Evolutionary conservation across 2,113 vertebrate genomes (phyloP), one percentile per base, ranked within the genome.

Genomic region (Nycticorax nycticorax): DNA sequence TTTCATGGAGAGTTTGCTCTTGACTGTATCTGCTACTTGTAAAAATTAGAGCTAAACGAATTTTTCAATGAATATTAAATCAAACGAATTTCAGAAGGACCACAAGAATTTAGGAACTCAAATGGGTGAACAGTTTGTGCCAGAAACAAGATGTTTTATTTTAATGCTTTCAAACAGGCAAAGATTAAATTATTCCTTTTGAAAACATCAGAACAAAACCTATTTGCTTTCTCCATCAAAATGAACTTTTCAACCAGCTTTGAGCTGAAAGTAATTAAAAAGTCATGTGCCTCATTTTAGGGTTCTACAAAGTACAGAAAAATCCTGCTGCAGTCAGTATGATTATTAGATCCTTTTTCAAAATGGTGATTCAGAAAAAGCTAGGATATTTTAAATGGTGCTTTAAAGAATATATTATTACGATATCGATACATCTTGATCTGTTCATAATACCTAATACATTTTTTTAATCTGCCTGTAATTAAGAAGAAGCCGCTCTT

Each of bases 31-130:
- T 93, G 63, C 84, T 86, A 68, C 77, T 85, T 85, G 72, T 72
- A 82, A 96, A 94, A 96, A 92, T 94, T 91, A 92, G 74, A 85
- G 30, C 81, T 93, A 85, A 89, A 62, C 87, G 85, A 72, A 19
- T 78, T 91, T 94, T 95, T 95, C 48, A 39, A 92, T 87, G 30
- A 87, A 60, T 89, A 87, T 91, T 89, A 89, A 92, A 78, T 87
- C n/a, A 71, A 91, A 79, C 73, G 8, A 88, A 72, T 94, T 96
- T 96, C 77, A 56, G 73, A 83, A 91, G 66, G 37, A 66, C 47
- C 22, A 48, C 37, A 87, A 84, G 22, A 77, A 87, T 94, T 96
- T 85, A 79, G 92, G 57, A 88, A 64, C 81, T 87, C n/a, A 78
- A 79, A 86, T 30, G 43, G 20, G 27, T 12, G 18, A 88, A 56